These are phyloP conservation scores for Stenodera caucasica DNA, from an alignment of 2,888 invertebrate genomes.

Conservation along the genomic window DNA sequence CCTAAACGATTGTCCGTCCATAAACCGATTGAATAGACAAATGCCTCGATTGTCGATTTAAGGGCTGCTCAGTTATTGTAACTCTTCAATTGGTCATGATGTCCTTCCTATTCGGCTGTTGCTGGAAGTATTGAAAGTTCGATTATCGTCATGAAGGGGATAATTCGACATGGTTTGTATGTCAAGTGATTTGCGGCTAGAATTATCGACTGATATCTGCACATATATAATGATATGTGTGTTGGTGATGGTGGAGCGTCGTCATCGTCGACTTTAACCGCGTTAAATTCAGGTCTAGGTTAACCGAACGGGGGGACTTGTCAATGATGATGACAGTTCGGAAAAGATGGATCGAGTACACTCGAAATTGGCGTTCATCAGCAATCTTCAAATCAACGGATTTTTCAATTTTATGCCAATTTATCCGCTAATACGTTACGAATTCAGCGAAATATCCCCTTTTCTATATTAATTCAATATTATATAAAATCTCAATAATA, in stretches of 20 bases:
- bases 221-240: neutral
- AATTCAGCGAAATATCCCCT: neutral
- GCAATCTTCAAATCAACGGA: slow-evolving; percentile 27
- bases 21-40: too few relatives aligned
- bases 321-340: neutral
- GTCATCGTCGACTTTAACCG: neutral
- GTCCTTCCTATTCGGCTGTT: neutral
- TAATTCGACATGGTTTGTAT: neutral
- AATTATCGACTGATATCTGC: slow-evolving; percentile 8
- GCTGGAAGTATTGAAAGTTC: neutral
- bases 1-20: too few relatives aligned
- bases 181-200: slow-evolving; percentile 5
- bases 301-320: neutral
- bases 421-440: too few relatives aligned
- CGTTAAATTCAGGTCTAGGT: neutral
- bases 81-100: too few relatives aligned
- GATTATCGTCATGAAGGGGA: too few relatives aligned
- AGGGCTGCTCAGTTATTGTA: too few relatives aligned
- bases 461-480: neutral
- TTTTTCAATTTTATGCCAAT: slow-evolving; percentile 20
- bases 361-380: slow-evolving; percentile 30
- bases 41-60: too few relatives aligned
- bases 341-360: slow-evolving; percentile 15
- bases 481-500: neutral
- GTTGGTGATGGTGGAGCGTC: neutral